Conservation (phyloP, 2,888 invertebrate genomes). For the Standfussiana lucernea region DNA sequence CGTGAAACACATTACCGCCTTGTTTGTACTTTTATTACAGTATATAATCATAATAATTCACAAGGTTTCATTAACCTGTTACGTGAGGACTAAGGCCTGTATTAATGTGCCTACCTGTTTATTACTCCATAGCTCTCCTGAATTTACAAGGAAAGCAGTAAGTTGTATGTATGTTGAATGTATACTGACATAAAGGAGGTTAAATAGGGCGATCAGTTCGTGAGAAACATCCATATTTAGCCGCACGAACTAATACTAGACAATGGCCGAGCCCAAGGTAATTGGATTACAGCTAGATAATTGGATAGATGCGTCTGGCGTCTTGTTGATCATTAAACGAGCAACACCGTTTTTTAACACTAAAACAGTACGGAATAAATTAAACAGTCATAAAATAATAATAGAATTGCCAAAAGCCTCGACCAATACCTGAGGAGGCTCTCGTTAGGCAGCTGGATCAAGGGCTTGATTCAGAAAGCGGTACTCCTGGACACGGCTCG, state of each 20-base stretch:
- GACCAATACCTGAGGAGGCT: too few species aligned
- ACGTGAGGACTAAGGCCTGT: conserved; percentile 22
- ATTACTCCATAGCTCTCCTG: conserved; percentile 35
- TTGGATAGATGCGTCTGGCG: neutral
- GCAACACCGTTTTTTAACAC: neutral
- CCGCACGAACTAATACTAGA: neutral
- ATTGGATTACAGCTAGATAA: conserved; percentile 33
- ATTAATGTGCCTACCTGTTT: conserved; percentile 36
- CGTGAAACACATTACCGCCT: conserved; percentile 45
- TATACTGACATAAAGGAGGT: conserved; percentile 15
- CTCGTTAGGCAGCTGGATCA: too few species aligned
- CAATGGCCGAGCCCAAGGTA: conserved; percentile 15
- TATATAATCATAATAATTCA: conserved; percentile 54
- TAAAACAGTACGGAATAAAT: too few species aligned
- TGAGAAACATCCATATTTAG: conserved; percentile 33
- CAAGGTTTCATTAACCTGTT: conserved; percentile 52
- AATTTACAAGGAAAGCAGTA: conserved; percentile 23
- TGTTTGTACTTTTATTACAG: conserved; percentile 49
- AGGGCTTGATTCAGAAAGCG: too few species aligned
- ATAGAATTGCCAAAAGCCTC: too few species aligned
- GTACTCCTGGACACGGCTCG: too few species aligned
- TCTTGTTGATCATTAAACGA: conserved; percentile 16
- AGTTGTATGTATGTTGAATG: neutral
- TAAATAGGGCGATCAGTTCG: conserved; percentile 20
- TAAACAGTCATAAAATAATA: neutral